phyloP scores from a whole-genome alignment of 2,797 vertebrate genomes.

The Falco cherrug region DNA sequence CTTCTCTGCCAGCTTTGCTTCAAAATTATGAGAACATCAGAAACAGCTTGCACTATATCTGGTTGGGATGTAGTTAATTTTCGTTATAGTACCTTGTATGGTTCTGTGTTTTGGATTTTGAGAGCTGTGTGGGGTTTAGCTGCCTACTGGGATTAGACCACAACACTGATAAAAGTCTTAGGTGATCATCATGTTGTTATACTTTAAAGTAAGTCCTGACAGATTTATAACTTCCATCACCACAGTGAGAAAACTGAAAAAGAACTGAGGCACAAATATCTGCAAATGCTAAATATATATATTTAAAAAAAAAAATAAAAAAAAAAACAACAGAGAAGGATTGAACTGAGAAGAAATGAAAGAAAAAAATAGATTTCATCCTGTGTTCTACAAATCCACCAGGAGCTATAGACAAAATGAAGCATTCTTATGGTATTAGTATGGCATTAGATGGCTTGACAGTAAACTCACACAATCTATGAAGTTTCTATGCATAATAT shows the following conservation, averaged over 20 bases:
- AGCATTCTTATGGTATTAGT: background rate
- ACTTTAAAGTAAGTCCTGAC: background rate
- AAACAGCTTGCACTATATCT: background rate
- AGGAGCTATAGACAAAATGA: background rate
- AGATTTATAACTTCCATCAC: background rate
- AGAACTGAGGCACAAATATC: background rate
- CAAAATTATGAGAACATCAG: background rate
- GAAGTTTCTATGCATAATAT: background rate
- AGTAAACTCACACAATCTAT: background rate
- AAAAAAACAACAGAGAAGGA: background rate
- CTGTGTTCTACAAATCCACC: background rate
- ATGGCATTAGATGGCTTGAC: background rate
- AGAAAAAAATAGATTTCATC: background rate
- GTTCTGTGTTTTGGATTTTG: background rate
- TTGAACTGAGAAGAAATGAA: background rate
- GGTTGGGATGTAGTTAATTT: background rate
- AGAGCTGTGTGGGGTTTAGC: background rate
- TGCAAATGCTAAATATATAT: background rate
- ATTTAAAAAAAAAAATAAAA: background rate
- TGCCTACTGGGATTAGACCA: background rate
- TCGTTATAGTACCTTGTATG: background rate
- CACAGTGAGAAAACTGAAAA: background rate
- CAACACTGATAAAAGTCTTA: background rate
- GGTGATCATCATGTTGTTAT: background rate
- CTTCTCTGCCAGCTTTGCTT: background rate